Base-by-base conservation (phyloP, 2,113 vertebrate genomes). In the Chloropsis hardwickii region DNA sequence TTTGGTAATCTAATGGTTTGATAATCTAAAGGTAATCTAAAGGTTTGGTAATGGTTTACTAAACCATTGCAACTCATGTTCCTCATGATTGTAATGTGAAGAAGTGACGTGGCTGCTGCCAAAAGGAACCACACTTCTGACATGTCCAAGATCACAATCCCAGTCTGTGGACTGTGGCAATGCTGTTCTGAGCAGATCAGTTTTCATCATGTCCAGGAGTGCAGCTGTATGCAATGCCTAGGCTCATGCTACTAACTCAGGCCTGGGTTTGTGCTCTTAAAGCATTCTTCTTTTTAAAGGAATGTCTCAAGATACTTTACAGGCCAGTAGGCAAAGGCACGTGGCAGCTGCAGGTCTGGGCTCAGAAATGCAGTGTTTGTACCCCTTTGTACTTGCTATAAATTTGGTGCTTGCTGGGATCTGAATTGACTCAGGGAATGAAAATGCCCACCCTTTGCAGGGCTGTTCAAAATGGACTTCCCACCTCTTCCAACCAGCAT, bases 141-240 rank as follows among this genome's bases (percentile, higher is more conserved):
- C 0, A 0, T 8, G 31, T 44, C 61, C 72, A 29, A 1, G 22
- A 42, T 35, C 15, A 64, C 42, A 27, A 2, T 8, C 10, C 3
- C 35, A 33, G 18, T 17, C 33, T 86, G 54, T 17, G 50, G 39
- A 14, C 0, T 15, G 37, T 29, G 42, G 24, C 31, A 64, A 31
- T 4, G 22, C 35, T 85, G 31, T 40, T 76, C 54, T 48, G 57
- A 53, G 65, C 48, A 60, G 19, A 9, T 47, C 37, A 17, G 12
- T 60, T 31, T 51, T 53, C 18, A 9, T 1, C n/a, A 11, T 1
- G 14, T 5, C 28, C 39, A 22, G 31, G 8, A 53, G 27, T 7
- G 31, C 0, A 7, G 27, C 29, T 65, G 24, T 22, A 3, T 7
- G 76, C 50, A 58, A 19, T n/a, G 35, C 11, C 42, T 23, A 47